Conservation (phyloP, 1,140 invertebrate species). For the Panulirus ornatus region DNA sequence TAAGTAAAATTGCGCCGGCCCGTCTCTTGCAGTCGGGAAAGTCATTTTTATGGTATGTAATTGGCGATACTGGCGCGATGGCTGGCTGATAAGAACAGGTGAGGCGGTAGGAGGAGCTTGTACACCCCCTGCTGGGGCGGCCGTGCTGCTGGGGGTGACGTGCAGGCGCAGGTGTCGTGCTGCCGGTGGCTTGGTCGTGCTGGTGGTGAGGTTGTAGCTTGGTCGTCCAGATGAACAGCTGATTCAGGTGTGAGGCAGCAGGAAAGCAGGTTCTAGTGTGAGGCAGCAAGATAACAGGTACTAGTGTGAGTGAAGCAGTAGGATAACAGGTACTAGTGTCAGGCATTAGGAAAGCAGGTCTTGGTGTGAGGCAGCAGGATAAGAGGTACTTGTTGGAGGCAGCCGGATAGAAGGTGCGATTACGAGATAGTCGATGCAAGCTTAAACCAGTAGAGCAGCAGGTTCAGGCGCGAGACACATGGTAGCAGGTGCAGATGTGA, state of each 20-base stretch:
- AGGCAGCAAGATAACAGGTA: background rate
- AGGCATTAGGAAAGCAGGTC: constrained; percentile 2
- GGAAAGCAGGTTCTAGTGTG: background rate
- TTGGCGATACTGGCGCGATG: constrained; percentile 58
- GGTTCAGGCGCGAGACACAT: background rate
- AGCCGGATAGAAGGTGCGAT: background rate
- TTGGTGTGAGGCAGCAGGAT: background rate
- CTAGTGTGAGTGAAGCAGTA: background rate
- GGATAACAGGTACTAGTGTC: background rate
- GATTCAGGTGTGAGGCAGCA: background rate
- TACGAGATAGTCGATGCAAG: no score
- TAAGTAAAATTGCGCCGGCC: background rate
- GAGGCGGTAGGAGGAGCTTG: background rate
- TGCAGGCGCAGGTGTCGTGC: background rate
- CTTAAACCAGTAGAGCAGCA: background rate
- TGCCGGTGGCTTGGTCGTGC: background rate
- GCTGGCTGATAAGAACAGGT: constrained; percentile 12
- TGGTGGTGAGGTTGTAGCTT: background rate
- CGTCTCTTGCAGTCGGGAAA: background rate
- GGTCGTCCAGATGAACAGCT: background rate
- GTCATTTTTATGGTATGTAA: constrained; percentile 53
- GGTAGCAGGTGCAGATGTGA: background rate
- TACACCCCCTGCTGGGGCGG: no score
- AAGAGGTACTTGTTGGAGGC: background rate
- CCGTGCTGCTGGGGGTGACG: no score